Base-by-base conservation (phyloP, 2,797 vertebrate genomes). In the Pipistrellus pygmaeus region DNA sequence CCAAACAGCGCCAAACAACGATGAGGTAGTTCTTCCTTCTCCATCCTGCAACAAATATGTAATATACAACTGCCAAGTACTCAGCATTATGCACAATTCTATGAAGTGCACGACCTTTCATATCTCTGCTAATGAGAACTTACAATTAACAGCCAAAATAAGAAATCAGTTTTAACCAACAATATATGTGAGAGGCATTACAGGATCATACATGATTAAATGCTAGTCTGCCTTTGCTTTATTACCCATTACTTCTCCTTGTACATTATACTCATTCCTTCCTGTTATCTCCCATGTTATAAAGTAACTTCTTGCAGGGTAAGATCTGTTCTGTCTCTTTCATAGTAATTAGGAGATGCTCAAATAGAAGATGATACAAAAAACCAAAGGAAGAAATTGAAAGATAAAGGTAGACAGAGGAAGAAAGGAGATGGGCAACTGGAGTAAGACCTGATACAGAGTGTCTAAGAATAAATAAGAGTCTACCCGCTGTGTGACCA, bases 301-400 rank as follows among this genome's bases (percentile, higher is more conserved):
- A 84, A 62, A 93, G 21, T 27, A 85, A 88, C 41, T 72, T 76
- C 69, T 76, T 90, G 71, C 30, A 75, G 72, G 9, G 32, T 78
- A 82, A 82, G 48, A 85, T 44, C 15, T 75, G 55, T 41, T 35
- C 60, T 4, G 23, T 69, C 78, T 92, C 10, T 90, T 90, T 80
- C 44, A 55, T 1, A 73, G n/a, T 80, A 85, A 76, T 21, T 30
- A 82, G 68, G 72, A 94, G 32, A 20, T 68, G 38, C 7, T 88
- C 44, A 92, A 95, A 64, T 12, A 62, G 18, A 90, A 82, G 30
- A 87, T 60, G 8, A 53, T 0, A 89, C 10, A 27, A 86, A 68
- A 44, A 44, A 86, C 30, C 64, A 89, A 90, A 69, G 4, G 30
- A 8, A 85, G 25, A 1, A 21, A 25, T 21, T 14, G 11, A 77